Evolutionary conservation across 2,888 invertebrate species (phyloP).

Genomic region (Yponomeuta sedellus): DNA sequence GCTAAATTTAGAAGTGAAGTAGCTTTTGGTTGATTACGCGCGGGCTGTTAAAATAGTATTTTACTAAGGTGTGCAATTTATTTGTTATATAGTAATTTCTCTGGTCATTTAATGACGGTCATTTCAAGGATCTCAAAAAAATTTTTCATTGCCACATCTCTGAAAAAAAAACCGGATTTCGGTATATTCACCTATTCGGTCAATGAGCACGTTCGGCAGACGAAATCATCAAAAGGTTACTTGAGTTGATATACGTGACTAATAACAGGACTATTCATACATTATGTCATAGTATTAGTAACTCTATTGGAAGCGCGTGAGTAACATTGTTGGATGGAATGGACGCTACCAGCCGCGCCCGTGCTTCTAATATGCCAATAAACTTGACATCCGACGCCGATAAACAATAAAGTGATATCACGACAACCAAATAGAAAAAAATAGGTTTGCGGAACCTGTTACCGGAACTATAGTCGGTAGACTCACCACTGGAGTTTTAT

Average conservation of each 20-base stretch:
- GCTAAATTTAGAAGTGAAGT: too few species aligned
- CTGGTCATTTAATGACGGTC: too few species aligned
- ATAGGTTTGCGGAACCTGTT: neutral
- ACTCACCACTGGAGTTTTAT: neutral
- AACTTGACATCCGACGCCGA: neutral
- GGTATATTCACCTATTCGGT: too few species aligned
- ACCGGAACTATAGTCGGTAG: neutral
- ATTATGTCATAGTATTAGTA: neutral
- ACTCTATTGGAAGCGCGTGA: neutral
- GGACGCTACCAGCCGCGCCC: neutral
- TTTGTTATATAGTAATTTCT: too few species aligned
- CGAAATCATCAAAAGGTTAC: neutral
- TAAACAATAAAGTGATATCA: neutral
- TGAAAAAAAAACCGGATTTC: too few species aligned
- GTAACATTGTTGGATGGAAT: neutral
- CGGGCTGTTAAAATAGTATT: neutral
- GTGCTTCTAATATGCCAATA: neutral
- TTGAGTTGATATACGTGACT: neutral
- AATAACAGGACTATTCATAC: neutral
- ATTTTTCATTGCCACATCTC: too few species aligned
- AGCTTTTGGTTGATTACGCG: neutral
- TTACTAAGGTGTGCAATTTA: too few species aligned
- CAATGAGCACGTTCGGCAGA: conserved; percentile 7
- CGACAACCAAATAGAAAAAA: neutral
- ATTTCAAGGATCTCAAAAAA: too few species aligned